Percentiles rank a stretch among this genome's conserved stretches.
Conservation (phyloP, 2,113 vertebrate species). For the Dromiciops gliroides region DNA sequence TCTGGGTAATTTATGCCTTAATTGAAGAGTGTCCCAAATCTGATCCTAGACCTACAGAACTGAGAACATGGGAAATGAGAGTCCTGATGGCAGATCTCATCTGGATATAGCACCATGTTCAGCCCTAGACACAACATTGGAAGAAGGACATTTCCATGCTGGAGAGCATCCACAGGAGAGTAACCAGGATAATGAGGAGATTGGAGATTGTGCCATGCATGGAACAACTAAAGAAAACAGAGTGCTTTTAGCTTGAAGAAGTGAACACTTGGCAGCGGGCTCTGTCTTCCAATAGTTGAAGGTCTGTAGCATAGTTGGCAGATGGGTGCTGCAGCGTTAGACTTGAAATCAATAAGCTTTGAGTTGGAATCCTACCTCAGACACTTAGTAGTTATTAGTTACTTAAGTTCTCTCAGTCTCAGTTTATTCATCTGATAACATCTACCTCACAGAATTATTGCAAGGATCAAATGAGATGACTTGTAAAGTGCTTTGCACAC, state of each 20-base stretch:
- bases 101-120: neutral
- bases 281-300: neutral
- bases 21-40: neutral
- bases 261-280: neutral
- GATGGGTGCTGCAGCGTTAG: neutral
- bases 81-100: neutral
- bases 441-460: neutral
- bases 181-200: neutral
- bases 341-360: neutral
- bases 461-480: neutral
- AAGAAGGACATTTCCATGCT: neutral
- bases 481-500: neutral
- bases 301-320: neutral
- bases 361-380: neutral
- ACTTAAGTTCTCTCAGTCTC: neutral
- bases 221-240: neutral
- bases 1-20: neutral
- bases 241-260: neutral
- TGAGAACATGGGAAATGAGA: neutral
- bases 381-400: neutral
- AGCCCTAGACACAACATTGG: neutral
- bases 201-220: neutral
- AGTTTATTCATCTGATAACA: neutral
- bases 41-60: neutral
- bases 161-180: neutral